Evolutionary conservation across 1,140 invertebrate genomes (phyloP), one percentile per base, ranked within the genome.

Genomic region (Bombus waltoni): DNA sequence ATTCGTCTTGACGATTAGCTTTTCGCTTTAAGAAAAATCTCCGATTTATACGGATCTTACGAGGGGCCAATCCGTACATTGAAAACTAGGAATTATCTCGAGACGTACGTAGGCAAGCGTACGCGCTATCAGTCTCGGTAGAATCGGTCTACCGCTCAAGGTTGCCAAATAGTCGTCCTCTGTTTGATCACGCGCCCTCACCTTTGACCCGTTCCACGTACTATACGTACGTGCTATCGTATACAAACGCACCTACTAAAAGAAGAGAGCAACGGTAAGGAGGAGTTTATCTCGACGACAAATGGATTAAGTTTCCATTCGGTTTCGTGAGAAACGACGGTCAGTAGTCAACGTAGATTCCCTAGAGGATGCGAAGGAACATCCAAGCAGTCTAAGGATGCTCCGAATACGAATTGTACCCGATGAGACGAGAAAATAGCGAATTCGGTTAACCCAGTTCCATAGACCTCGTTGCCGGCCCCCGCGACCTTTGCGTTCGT

Each of bases 361-460:
- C 10, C 18, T n/a, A 25, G 11, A 32, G 32, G 53, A 77, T 32
- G 9, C 32, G 3, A 25, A 32, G 40, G 9, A 10, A 11, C 25
- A 42, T 22, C 25, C 47, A 22, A 62, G n/a, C 25, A 15, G 18
- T 1, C 8, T 25, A n/a, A 5, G 18, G 2, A 22, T 8, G 74
- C 25, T 76, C 11, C 13, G 9, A 25, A 76, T 62, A 22, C 15
- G 32, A 59, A 72, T n/a, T 35, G 44, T 38, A 38, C 25, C 22
- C 18, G 35, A 28, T 25, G 11, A 15, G 9, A 42, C 1, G 32
- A 42, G 47, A 62, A 68, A 73, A 72, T 72, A 68, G 38, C 40
- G n/a, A 82, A 66, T 83, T 87, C 83, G 73, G 85, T 87, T 89
- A 89, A 89, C 85, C 88, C 81, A 89, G 79, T 89, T 89, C 73